Evolutionary conservation across 2,888 invertebrate species (phyloP), one percentile per base, ranked within the genome.

Genomic region (Oscheius sp.): DNA sequence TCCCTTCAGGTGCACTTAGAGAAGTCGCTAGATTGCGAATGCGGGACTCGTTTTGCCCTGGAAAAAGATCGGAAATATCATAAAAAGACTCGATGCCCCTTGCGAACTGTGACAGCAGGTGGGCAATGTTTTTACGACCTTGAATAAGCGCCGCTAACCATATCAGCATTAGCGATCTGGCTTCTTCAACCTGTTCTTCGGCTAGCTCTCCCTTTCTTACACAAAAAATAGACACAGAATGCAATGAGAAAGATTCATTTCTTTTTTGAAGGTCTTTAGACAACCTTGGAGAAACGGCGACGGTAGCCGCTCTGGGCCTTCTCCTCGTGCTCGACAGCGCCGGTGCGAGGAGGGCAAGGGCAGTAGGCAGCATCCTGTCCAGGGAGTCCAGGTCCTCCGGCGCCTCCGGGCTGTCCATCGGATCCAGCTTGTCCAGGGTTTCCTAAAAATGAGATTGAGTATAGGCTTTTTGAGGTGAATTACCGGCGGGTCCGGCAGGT

Each of bases 271-370:
- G 21, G 35, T 35, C 35, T 21, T 49, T 49, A 49, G 49, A 21
- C 35, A 35, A 35, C 49, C 49, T 49, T 49, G 49, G 49, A 49
- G 49, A 49, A 49, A 35, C 35, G 35, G 25, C 79, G 77, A 76
- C 79, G 77, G 77, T 77, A 77, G 21, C 45, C 41, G 18, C 61
- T 25, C 56, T 76, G 76, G 18, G 77, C 13, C 21, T 76, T 70
- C 76, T 49, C 49, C 49, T 59, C 58, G 27, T 72, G 43, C 72
- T 80, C 80, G 75, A 80, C 80, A 49, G 81, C 81, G 43, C 78
- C 78, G 52, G 83, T 79, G 56, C 83, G 75, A 66, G 81, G 76
- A 77, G 83, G 83, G 77, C 82, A 82, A 59, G 82, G 79, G 61
- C 79, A 81, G 69, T 79, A 79, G 68, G 82, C 80, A 66, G 78